Base-by-base conservation (phyloP, 2,888 invertebrate species). In the Parnassius glacialis region DNA sequence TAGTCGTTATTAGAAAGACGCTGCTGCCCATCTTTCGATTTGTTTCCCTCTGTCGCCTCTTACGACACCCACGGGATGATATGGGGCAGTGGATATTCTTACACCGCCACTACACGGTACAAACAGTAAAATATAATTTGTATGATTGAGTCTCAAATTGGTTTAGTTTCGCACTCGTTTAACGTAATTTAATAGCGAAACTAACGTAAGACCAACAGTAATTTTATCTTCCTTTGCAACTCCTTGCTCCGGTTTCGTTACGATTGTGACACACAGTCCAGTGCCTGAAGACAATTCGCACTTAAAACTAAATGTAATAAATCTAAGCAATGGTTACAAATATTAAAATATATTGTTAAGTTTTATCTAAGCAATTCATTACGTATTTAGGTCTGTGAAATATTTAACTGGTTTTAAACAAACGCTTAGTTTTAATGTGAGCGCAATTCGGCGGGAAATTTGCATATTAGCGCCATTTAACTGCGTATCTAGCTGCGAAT, bases 381-480 rank as follows among this genome's bases (percentile, higher is more conserved):
- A 20, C 20, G 16, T 48, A 13, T 48, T 48, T 48, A 48, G 48
- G 13, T 48, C 48, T 48, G 13, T 13, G 48, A 48, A 48, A 48
- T 48, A 9, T 48, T 48, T n/a, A 11, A 48, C 12, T 13, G 48
- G 3, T 13, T 48, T 48, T 13, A 12, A 13, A 13, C 48, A 45
- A 11, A n/a, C 1, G 5, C n/a, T 16, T 13, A 48, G 9, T 13
- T 13, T 48, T 48, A 48, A 48, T 48, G 48, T 48, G 48, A 48
- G 13, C 16, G 13, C 9, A 9, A 48, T 13, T 48, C 13, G 13
- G 48, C 48, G 12, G 1, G 9, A 48, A 13, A 13, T 48, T 48
- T 13, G 48, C 48, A 48, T 48, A 48, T 48, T 48, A 48, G 13
- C 48, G 48, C 48, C 9, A 48, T 48, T 48, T 13, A 13, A 48